Conservation (phyloP, 1,140 invertebrate species). For the Monochamus saltuarius region DNA sequence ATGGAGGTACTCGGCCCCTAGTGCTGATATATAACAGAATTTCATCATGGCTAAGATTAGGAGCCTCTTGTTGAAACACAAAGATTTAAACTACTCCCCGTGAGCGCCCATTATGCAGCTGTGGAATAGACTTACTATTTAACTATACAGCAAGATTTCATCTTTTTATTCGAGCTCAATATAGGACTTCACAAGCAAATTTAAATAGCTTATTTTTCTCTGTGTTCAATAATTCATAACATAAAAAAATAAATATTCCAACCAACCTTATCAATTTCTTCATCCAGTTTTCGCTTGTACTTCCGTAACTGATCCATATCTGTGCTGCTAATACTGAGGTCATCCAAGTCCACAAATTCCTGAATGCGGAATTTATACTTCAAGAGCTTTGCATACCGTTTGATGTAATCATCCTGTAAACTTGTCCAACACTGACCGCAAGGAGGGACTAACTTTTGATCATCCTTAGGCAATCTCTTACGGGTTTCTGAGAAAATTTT, state of each 20-base stretch:
- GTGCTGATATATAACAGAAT: too few relatives aligned
- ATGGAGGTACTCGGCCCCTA: too few relatives aligned
- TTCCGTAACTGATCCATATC: conserved; percentile 22
- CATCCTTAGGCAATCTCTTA: background rate
- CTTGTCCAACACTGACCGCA: conserved; percentile 8
- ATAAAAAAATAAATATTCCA: background rate
- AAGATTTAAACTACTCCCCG: too few relatives aligned
- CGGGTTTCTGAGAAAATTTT: conserved; percentile 25
- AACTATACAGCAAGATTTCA: too few relatives aligned
- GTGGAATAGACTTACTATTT: too few relatives aligned
- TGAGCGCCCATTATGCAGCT: too few relatives aligned
- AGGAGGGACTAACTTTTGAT: background rate
- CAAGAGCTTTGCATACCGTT: background rate
- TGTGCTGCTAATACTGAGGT: background rate
- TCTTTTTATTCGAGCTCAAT: too few relatives aligned
- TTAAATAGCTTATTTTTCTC: too few relatives aligned
- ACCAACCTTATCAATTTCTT: conserved; percentile 11
- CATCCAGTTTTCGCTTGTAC: background rate
- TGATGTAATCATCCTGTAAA: conserved; percentile 9
- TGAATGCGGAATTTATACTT: background rate
- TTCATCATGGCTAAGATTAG: too few relatives aligned
- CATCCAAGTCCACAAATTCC: conserved; percentile 3
- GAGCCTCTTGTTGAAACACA: too few relatives aligned
- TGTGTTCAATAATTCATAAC: too few relatives aligned
- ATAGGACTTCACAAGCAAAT: too few relatives aligned